Evolutionary conservation across 2,797 vertebrate species (phyloP).

Genomic region (Clangula hyemalis): DNA sequence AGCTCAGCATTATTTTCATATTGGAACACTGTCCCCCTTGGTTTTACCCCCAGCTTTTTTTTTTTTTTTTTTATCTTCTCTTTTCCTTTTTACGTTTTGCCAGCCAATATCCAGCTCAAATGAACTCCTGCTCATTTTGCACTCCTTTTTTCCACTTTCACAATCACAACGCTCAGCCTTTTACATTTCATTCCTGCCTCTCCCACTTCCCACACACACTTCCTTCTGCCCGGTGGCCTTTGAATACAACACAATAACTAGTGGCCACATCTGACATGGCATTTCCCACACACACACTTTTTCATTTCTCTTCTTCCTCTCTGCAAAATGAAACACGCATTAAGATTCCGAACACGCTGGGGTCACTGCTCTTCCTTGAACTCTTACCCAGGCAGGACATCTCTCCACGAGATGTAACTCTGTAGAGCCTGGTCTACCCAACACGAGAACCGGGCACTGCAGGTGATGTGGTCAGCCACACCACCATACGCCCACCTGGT

Average conservation of each 20-base stretch:
- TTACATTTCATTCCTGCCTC: slow-evolving; percentile 2
- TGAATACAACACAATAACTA: not conserved
- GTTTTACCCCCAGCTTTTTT: not conserved
- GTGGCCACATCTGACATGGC: not conserved
- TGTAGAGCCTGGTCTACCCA: not conserved
- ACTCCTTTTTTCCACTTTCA: not conserved
- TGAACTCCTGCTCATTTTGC: not conserved
- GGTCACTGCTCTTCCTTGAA: not conserved
- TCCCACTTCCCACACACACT: slow-evolving; percentile 11
- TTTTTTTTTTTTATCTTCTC: too few species aligned
- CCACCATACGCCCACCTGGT: fast-evolving
- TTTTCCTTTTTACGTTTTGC: not conserved
- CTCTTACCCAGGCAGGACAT: not conserved
- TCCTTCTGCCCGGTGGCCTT: slow-evolving; percentile 6
- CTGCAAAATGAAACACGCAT: not conserved
- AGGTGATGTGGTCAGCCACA: not conserved
- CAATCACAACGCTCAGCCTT: not conserved
- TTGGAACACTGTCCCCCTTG: not conserved
- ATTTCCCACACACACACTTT: not conserved
- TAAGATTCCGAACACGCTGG: not conserved
- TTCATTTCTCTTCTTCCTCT: not conserved
- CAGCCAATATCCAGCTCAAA: not conserved
- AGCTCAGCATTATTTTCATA: not conserved
- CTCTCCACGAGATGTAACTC: too few species aligned
- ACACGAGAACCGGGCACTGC: not conserved